phyloP scores from a whole-genome alignment of 2,113 vertebrate genomes.

The Chunga burmeisteri region DNA sequence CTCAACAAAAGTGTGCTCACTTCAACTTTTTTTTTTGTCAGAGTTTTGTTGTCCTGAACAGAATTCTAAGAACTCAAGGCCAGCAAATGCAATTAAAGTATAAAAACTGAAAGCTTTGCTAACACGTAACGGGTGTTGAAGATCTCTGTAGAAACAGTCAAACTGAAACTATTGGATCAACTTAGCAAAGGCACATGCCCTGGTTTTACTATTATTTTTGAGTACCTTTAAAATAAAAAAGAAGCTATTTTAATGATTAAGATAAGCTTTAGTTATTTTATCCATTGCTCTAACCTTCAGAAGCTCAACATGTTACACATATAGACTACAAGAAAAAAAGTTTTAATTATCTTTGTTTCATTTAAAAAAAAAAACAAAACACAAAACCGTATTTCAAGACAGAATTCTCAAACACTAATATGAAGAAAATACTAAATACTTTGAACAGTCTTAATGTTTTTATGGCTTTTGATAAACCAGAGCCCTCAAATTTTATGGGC shows the following conservation, averaged over 20 bases:
- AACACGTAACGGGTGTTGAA: neutral
- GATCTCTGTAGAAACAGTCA: neutral
- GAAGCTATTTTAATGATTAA: neutral
- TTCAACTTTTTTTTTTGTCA: neutral
- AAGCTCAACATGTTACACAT: neutral
- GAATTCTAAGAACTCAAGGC: neutral
- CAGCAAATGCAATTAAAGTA: neutral
- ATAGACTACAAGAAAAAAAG: neutral
- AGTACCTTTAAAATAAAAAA: neutral
- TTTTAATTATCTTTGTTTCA: neutral
- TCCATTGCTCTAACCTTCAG: neutral
- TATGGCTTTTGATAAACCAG: constrained; percentile 39
- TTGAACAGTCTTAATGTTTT: neutral
- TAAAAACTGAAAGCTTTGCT: neutral
- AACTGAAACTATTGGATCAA: neutral
- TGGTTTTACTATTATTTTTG: neutral
- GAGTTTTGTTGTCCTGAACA: neutral
- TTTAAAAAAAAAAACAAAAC: neutral
- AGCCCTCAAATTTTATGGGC: neutral
- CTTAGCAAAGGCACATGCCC: neutral
- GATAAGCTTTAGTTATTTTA: neutral
- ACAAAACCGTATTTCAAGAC: neutral
- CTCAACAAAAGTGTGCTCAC: neutral
- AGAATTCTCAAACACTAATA: neutral
- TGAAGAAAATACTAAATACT: neutral